Conservation (phyloP, 2,888 invertebrate genomes). For the Congeria kusceri region DNA sequence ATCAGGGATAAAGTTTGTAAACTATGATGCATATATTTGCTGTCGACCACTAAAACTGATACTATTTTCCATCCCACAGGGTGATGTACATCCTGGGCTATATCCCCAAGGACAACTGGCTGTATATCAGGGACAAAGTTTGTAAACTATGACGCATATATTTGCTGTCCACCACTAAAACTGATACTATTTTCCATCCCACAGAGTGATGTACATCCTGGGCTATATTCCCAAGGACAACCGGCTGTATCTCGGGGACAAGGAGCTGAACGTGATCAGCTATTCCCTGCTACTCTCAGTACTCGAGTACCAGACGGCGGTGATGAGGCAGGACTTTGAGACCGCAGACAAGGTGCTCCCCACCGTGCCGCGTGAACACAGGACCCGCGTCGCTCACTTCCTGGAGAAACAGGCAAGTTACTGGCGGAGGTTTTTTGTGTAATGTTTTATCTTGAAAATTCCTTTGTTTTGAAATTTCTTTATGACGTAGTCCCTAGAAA, state of each 20-base stretch:
- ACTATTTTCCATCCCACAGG: slow-evolving; percentile 86
- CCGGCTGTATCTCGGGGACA: slow-evolving; percentile 97
- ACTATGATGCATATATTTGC: too few relatives aligned
- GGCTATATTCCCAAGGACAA: slow-evolving; percentile 99
- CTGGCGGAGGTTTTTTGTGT: background rate
- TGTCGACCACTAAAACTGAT: too few relatives aligned
- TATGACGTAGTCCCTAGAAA: too few relatives aligned
- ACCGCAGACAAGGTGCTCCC: slow-evolving; percentile 96
- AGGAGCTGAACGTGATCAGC: slow-evolving; percentile 95
- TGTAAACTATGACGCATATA: too few relatives aligned
- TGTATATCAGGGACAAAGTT: too few relatives aligned
- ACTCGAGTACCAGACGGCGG: slow-evolving; percentile 99
- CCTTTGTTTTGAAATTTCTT: background rate
- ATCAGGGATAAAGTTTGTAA: too few relatives aligned
- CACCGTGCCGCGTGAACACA: slow-evolving; percentile 97
- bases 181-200: too few relatives aligned
- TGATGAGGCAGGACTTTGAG: slow-evolving; percentile 98
- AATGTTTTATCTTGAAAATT: background rate
- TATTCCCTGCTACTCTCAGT: slow-evolving; percentile 95
- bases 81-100: slow-evolving; percentile 99
- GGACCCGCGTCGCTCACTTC: slow-evolving; percentile 99
- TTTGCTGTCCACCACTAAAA: too few relatives aligned
- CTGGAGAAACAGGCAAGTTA: slow-evolving; percentile 94
- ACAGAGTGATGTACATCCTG: slow-evolving; percentile 96
- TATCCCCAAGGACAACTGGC: slow-evolving; percentile 90